Percentiles rank a stretch among this genome's conserved stretches.
Evolutionary conservation across 2,797 vertebrate species (phyloP).

Genomic region (Mus caroli): DNA sequence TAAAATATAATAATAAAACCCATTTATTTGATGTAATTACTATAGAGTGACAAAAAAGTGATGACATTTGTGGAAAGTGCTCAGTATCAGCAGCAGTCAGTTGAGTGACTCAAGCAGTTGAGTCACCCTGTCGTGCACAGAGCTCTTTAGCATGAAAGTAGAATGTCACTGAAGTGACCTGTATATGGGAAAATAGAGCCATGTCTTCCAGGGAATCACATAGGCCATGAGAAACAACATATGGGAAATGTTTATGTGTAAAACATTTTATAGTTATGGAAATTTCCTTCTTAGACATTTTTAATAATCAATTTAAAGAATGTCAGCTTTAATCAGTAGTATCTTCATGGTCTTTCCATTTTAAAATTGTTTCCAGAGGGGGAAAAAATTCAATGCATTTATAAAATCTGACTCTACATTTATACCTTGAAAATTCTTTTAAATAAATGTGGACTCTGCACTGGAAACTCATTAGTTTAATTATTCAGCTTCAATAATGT

Average conservation of each 20-base stretch:
- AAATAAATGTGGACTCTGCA: conserved; percentile 64
- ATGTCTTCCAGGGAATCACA: neutral
- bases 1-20: neutral
- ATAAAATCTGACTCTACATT: conserved; percentile 70
- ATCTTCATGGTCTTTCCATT: conserved; percentile 32
- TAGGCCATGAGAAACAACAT: neutral
- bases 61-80: neutral
- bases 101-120: neutral
- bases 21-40: neutral
- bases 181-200: rapidly evolving
- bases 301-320: conserved; percentile 30
- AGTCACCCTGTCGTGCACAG: neutral
- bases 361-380: conserved; percentile 48
- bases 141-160: neutral
- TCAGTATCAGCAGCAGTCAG: neutral
- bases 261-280: neutral
- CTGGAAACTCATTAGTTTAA: conserved; percentile 73
- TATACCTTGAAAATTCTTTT: conserved; percentile 59
- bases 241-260: neutral
- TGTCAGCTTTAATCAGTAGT: conserved; percentile 45
- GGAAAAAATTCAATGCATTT: conserved; percentile 33
- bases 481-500: conserved; percentile 74
- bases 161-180: neutral
- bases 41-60: neutral
- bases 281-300: neutral